Percentiles rank a stretch among this genome's conserved stretches.
Evolutionary conservation across 2,888 invertebrate genomes (phyloP).

Genomic region (Trichopoda pennipes): DNA sequence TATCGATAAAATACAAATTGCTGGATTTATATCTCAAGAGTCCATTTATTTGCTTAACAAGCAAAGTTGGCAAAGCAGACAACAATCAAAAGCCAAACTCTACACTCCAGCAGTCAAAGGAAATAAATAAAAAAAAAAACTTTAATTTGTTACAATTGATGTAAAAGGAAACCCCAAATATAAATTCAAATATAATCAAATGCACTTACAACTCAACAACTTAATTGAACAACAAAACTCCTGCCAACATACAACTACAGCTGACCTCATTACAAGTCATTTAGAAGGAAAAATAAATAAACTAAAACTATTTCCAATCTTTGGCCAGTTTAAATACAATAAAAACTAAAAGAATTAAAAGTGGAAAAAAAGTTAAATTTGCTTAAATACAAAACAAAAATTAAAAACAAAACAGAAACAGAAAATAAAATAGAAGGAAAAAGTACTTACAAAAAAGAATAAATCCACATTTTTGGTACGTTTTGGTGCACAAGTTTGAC

Average conservation of each 20-base stretch:
- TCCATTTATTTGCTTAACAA: conserved; percentile 50
- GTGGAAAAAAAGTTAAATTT: neutral
- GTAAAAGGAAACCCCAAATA: conserved; percentile 40
- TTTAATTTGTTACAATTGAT: conserved; percentile 58
- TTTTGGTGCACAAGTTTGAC: conserved; percentile 89
- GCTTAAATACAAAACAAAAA: neutral
- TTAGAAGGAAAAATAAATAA: conserved; percentile 26
- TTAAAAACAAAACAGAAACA: neutral
- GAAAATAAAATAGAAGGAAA: neutral
- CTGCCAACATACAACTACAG: conserved; percentile 39
- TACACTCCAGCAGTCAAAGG: neutral
- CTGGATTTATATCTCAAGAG: conserved; percentile 51
- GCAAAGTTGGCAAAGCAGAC: conserved; percentile 6
- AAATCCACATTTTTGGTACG: conserved; percentile 86
- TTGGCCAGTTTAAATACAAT: conserved; percentile 19
- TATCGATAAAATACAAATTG: conserved; percentile 27
- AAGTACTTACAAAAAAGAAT: conserved; percentile 92
- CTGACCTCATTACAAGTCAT: conserved; percentile 63
- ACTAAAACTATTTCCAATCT: conserved; percentile 33
- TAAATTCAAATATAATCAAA: conserved; percentile 53
- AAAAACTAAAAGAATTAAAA: neutral
- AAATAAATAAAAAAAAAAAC: conserved; percentile 26
- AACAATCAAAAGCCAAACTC: conserved; percentile 36
- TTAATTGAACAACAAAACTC: conserved; percentile 35
- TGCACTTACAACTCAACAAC: conserved; percentile 42